Evolutionary conservation across 2,797 vertebrate genomes (phyloP), one percentile per base, ranked within the genome.

Genomic region (Gallinago nigripennis): DNA sequence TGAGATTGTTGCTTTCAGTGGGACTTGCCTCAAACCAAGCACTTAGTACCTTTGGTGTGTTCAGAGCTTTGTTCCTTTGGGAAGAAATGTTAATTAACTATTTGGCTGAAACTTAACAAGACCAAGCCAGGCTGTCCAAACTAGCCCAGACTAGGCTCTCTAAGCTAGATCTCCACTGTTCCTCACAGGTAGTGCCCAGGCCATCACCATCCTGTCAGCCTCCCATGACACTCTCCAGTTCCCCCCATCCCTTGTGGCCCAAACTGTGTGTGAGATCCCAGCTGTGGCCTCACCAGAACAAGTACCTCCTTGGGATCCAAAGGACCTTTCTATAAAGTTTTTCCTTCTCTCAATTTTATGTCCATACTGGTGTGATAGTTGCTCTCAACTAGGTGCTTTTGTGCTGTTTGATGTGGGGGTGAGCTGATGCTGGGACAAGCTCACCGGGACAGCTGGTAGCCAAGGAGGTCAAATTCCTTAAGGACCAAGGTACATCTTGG

Each of bases 1-100:
- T 2, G 4, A 3, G 21, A 27, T 7, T 28, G 39, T 31, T 63
- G 39, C 17, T 64, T 41, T 28, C 0, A 0, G 43, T 46, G 30
- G n/a, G 37, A 53, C 18, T 30, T 35, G 65, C 21, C 33, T 84
- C 33, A 45, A 28, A 2, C 27, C n/a, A 10, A 9, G 33, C 17
- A 33, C 69, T 58, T 66, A 24, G 19, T 46, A 6, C 57, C 51
- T 50, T 31, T 14, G n/a, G 8, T 43, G 35, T 3, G 1, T 58
- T 66, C 87, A 60, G 80, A 87, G 27, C 50, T 4, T 3, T 0
- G 0, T 3, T 86, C 30, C 79, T 73, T 81, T 41, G 23, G 64
- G 78, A 84, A 73, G 37, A 88, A 66, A n/a, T 14, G 25, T 19
- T 53, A 18, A 58, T 58, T 31, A 56, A 24, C 13, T 53, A 1